phyloP scores from a whole-genome alignment of 2,113 vertebrate genomes.

The mouse (Mus musculus) region GRCm39 chr16:42778501-42779000 shows the following conservation, averaged over 20 bases:
- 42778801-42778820: background rate
- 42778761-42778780: background rate
- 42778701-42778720: background rate
- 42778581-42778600: background rate
- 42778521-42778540: background rate
- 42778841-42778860: background rate
- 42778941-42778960: background rate
- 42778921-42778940: conserved; percentile 17
- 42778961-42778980: background rate
- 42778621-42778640: background rate
- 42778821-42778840: background rate
- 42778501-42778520: background rate
- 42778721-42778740: background rate
- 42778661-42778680: background rate
- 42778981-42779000: conserved; percentile 47
- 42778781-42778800: background rate
- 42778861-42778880: background rate
- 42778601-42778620: background rate
- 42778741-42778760: background rate
- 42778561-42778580: background rate
- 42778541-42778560: background rate
- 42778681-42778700: background rate
- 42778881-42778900: background rate
- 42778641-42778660: background rate
- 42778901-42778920: background rate